Percentiles rank a stretch among this genome's conserved stretches.
Evolutionary conservation across 2,888 invertebrate genomes (phyloP).

Genomic region (Andricus quercusramuli): DNA sequence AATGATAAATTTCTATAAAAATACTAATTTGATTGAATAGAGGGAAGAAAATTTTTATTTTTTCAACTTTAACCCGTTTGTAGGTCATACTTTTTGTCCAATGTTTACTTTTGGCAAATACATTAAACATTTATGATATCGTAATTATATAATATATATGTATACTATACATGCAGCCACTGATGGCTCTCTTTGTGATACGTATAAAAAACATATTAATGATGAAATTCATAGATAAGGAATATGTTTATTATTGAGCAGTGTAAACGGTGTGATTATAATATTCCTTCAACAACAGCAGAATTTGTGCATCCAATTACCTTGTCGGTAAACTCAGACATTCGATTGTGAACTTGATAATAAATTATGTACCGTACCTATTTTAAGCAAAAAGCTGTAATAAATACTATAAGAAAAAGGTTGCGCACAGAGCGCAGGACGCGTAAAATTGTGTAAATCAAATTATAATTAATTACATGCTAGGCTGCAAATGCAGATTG

Average conservation of each 20-base stretch:
- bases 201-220: conserved; percentile 43
- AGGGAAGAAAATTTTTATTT: too few species aligned
- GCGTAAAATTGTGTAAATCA: background rate
- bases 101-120: background rate
- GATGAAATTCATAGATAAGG: background rate
- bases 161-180: conserved; percentile 44
- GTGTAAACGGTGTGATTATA: conserved; percentile 11
- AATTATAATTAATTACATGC: background rate
- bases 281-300: conserved; percentile 28
- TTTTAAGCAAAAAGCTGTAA: conserved; percentile 41
- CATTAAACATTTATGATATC: background rate
- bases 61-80: too few species aligned
- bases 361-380: conserved; percentile 58
- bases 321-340: conserved; percentile 57
- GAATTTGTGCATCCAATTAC: conserved; percentile 49
- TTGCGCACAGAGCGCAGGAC: background rate
- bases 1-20: too few species aligned
- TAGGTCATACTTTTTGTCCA: background rate
- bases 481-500: background rate
- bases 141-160: background rate
- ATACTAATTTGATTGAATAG: too few species aligned
- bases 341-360: conserved; percentile 67
- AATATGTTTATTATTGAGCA: background rate
- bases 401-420: conserved; percentile 1
- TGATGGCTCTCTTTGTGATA: conserved; percentile 57